These are phyloP conservation scores for Ceratotherium simum DNA, from an alignment of 2,113 vertebrate genomes.

Conservation along the genomic window DNA sequence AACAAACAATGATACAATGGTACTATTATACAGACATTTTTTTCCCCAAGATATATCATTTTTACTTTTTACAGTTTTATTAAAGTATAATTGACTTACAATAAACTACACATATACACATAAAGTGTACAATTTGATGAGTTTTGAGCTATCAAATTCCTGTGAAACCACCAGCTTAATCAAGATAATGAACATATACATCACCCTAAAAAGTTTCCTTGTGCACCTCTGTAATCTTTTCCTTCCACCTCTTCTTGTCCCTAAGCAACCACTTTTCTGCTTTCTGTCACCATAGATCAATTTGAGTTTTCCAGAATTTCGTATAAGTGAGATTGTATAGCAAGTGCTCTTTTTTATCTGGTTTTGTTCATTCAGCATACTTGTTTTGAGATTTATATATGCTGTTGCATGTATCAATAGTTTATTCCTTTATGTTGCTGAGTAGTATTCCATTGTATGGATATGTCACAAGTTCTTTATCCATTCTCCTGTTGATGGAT, in stretches of 20 bases:
- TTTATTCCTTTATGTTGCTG: not conserved
- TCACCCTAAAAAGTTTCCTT: not conserved
- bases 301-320: not conserved
- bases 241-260: not conserved
- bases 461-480: not conserved
- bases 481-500: not conserved
- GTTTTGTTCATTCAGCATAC: not conserved
- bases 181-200: not conserved
- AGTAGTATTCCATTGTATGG: not conserved
- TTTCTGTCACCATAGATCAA: not conserved
- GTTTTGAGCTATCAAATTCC: not conserved
- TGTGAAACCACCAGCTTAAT: not conserved
- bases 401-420: not conserved
- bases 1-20: not conserved
- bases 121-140: not conserved
- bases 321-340: not conserved
- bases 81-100: not conserved
- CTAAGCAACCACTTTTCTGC: not conserved
- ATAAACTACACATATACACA: not conserved
- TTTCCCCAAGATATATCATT: not conserved
- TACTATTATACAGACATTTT: not conserved
- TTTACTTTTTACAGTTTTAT: slow-evolving; percentile 2
- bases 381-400: not conserved
- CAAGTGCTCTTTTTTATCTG: not conserved
- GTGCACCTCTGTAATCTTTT: not conserved